These are phyloP conservation scores for Allophyes oxyacanthae DNA, from an alignment of 2,888 invertebrate species.

Conservation along the genomic window DNA sequence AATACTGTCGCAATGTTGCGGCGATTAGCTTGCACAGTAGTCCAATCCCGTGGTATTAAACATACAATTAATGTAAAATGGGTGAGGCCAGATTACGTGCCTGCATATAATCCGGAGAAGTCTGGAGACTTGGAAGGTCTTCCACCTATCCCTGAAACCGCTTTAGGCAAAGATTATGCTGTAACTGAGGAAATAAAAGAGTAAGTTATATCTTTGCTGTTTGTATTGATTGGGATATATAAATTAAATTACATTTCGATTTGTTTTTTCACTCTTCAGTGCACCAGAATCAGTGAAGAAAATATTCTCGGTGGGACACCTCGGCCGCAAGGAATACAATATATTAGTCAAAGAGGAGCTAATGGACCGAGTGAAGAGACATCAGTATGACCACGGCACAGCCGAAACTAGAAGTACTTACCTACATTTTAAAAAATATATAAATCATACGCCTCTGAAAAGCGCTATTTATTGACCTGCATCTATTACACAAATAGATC, in stretches of 20 bases:
- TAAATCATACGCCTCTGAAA: no score
- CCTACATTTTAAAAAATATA: no score
- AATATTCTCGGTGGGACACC: conserved; percentile 92
- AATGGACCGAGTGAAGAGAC: conserved; percentile 91
- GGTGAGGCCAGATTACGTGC: conserved; percentile 92
- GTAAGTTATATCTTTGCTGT: conserved; percentile 78
- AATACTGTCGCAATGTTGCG: conserved; percentile 71
- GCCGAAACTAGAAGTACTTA: conserved; percentile 93
- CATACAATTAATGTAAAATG: conserved; percentile 93
- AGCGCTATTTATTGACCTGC: no score
- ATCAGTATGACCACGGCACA: conserved; percentile 91
- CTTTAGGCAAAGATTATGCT: conserved; percentile 86
- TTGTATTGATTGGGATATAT: no score
- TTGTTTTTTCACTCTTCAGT: conserved; percentile 80
- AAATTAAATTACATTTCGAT: no score
- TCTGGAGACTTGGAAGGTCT: conserved; percentile 92
- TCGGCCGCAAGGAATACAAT: conserved; percentile 88
- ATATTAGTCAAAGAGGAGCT: conserved; percentile 86
- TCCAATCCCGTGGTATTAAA: conserved; percentile 89
- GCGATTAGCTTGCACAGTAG: conserved; percentile 70
- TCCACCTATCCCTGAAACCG: conserved; percentile 86
- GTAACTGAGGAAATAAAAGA: conserved; percentile 92
- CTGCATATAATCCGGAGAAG: conserved; percentile 90
- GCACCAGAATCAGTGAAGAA: conserved; percentile 92
- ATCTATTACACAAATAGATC: no score